phyloP scores from a whole-genome alignment of 2,797 vertebrate species.

The Cetoscarus ocellatus region DNA sequence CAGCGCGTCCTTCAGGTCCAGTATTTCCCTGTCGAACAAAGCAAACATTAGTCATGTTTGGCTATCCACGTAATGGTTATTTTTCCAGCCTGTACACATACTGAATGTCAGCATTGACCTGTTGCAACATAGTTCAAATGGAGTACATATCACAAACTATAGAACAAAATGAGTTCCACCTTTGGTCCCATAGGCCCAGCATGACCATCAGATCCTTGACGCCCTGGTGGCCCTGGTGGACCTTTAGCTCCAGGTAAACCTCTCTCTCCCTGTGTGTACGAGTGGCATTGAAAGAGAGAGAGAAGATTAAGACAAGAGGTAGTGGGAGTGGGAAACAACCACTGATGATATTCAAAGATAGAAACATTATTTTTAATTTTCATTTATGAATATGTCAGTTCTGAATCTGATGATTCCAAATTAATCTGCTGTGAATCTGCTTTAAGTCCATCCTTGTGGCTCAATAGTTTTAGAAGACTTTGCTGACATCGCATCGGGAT shows the following conservation, averaged over 20 bases:
- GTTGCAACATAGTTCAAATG: not conserved
- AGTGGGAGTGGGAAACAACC: not conserved
- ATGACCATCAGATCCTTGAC: conserved; percentile 58
- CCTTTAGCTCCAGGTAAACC: conserved; percentile 87
- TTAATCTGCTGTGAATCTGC: too few relatives aligned
- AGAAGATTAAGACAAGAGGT: not conserved
- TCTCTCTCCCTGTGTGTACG: conserved; percentile 64
- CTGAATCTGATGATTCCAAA: too few relatives aligned
- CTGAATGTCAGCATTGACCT: not conserved
- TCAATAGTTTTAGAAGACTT: too few relatives aligned
- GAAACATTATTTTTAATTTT: too few relatives aligned
- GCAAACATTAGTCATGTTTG: conserved; percentile 20
- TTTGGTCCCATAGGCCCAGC: conserved; percentile 72
- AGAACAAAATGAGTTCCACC: conserved; percentile 51
- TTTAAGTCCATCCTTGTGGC: too few relatives aligned
- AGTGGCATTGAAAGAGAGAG: not conserved
- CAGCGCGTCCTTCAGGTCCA: conserved; percentile 55
- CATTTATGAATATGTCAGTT: too few relatives aligned
- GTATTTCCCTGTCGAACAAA: conserved; percentile 64
- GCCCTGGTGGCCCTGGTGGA: conserved; percentile 68
- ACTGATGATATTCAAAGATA: too few relatives aligned
- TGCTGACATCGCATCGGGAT: too few relatives aligned
- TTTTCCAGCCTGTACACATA: not conserved
- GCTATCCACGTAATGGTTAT: not conserved
- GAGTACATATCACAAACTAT: not conserved